phyloP scores from a whole-genome alignment of 1,140 invertebrate genomes.

The Xylocopa sonorina region DNA sequence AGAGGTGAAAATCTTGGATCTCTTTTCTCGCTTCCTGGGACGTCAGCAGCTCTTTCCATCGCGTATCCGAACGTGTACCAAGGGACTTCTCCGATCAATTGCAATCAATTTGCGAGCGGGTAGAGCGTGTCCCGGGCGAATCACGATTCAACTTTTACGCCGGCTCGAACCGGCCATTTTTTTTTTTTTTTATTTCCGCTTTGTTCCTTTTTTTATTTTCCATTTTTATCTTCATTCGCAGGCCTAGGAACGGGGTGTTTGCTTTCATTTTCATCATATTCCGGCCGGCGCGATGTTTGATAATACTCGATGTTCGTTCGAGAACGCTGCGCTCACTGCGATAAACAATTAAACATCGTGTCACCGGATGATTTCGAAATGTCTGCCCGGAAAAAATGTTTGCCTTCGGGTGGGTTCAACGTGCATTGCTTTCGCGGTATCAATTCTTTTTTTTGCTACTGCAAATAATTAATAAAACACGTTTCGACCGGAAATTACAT shows the following conservation, averaged over 20 bases:
- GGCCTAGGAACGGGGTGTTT: neutral
- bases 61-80: neutral
- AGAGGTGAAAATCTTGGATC: neutral
- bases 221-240: neutral
- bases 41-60: neutral
- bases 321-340: neutral
- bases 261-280: slow-evolving; percentile 35
- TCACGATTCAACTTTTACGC: slow-evolving; percentile 4
- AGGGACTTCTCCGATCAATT: slow-evolving; percentile 27
- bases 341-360: slow-evolving; percentile 23
- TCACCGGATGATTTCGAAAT: neutral
- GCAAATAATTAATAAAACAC: no score
- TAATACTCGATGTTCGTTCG: slow-evolving; percentile 25
- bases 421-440: no score
- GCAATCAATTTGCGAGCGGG: slow-evolving; percentile 40
- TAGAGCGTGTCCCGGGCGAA: neutral
- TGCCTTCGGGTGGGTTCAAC: no score
- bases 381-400: neutral
- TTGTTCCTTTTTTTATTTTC: slow-evolving; percentile 27
- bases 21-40: neutral
- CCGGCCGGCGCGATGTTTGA: neutral
- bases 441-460: no score
- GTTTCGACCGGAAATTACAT: no score
- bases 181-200: slow-evolving; percentile 18
- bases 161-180: neutral